Conservation (phyloP, 1,140 invertebrate genomes). For the Brachionus manjavacas region DNA sequence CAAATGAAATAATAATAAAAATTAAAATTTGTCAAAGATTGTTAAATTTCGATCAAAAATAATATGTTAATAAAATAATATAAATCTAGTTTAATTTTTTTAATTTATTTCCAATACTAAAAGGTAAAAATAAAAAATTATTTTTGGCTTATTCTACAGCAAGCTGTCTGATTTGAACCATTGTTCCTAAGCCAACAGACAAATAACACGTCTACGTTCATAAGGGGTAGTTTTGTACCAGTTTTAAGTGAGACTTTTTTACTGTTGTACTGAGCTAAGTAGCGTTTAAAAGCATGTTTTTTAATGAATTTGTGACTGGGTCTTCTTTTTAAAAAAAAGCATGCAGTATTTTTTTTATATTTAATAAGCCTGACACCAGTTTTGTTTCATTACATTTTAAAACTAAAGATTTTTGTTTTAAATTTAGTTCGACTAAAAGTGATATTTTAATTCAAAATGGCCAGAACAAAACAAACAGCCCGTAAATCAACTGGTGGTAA, state of each 20-base stretch:
- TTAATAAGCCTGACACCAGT: not conserved
- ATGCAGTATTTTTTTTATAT: not conserved
- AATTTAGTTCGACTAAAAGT: not conserved
- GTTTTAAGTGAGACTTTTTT: not conserved
- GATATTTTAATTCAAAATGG: conserved; percentile 38
- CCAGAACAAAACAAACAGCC: conserved; percentile 78
- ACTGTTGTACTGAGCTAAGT: not conserved
- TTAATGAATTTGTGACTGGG: not conserved
- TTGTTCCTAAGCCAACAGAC: not conserved
- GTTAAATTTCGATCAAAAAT: not conserved
- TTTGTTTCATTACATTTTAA: not conserved
- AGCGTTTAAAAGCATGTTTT: not conserved
- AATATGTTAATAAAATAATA: not conserved
- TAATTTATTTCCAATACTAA: not conserved
- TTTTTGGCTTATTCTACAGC: not conserved
- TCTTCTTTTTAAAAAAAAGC: not conserved
- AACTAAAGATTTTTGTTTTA: not conserved
- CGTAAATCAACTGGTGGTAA: conserved; percentile 63
- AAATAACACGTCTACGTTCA: not conserved
- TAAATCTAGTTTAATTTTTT: not conserved
- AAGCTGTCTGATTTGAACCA: not conserved
- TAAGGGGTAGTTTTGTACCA: not conserved
- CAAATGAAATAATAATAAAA: not conserved
- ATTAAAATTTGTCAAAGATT: not conserved
- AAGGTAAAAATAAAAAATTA: not conserved